Evolutionary conservation across 2,888 invertebrate species (phyloP).

Genomic region (Brachyopa scutellaris): DNA sequence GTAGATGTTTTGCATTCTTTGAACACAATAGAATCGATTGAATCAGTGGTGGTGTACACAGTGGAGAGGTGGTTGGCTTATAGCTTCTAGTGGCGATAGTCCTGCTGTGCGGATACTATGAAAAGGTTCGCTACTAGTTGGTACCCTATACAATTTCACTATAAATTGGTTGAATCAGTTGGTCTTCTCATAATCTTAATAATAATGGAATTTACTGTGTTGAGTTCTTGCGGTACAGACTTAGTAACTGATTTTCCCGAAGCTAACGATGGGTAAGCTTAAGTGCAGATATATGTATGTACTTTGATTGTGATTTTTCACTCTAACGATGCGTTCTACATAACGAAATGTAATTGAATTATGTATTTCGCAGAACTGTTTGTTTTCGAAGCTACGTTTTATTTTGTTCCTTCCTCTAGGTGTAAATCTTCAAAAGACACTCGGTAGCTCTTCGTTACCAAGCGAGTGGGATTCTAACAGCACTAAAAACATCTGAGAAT

Average conservation of each 20-base stretch:
- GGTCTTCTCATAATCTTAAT: constrained; percentile 19
- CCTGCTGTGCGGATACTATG: not conserved
- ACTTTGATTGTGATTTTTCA: not conserved
- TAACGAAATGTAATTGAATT: not conserved
- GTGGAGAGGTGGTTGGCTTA: too few species aligned
- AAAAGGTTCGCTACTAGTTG: not conserved
- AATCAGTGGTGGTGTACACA: constrained; percentile 15
- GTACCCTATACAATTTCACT: not conserved
- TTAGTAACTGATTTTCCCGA: not conserved
- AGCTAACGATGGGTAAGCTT: constrained; percentile 1
- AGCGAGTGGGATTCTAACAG: too few species aligned
- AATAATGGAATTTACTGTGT: constrained; percentile 17
- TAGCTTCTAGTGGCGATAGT: not conserved
- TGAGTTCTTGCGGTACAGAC: not conserved
- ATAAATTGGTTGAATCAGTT: constrained; percentile 45
- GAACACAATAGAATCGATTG: constrained; percentile 53
- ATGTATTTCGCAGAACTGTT: not conserved
- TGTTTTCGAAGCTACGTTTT: not conserved
- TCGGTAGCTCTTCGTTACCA: too few species aligned
- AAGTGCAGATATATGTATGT: too few species aligned
- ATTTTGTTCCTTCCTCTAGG: too few species aligned
- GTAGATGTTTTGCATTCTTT: constrained; percentile 33
- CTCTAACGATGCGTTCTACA: constrained; percentile 5
- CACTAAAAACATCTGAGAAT: too few species aligned
- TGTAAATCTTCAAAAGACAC: too few species aligned